Evolutionary conservation across 2,888 invertebrate genomes (phyloP).

Genomic region (Eristalinus aeneus): DNA sequence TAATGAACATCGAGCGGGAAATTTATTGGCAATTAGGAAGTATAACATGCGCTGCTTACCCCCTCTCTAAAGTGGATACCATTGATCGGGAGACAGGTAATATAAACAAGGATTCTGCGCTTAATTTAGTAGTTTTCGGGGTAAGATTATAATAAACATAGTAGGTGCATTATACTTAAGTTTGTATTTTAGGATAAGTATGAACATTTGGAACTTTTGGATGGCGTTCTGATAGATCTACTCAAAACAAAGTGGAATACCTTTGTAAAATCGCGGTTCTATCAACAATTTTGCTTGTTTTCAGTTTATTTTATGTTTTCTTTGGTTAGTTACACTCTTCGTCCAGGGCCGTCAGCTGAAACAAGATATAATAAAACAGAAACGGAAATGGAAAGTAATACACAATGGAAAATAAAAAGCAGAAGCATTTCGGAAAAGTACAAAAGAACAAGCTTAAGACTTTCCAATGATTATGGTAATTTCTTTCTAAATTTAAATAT

Average conservation of each 20-base stretch:
- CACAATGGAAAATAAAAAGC: background rate
- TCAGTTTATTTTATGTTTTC: conserved; percentile 94
- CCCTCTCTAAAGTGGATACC: conserved; percentile 96
- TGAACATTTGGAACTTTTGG: conserved; percentile 96
- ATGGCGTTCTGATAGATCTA: conserved; percentile 95
- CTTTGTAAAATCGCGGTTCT: conserved; percentile 96
- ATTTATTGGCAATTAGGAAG: conserved; percentile 98
- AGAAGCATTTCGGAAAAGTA: conserved; percentile 3
- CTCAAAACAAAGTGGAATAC: conserved; percentile 99
- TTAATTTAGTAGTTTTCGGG: conserved; percentile 98
- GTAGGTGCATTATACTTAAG: background rate
- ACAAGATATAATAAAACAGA: conserved; percentile 42
- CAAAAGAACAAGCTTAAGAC: background rate
- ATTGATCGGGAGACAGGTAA: conserved; percentile 94
- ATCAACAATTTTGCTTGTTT: conserved; percentile 95
- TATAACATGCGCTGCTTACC: conserved; percentile 98
- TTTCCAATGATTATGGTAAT: conserved; percentile 39
- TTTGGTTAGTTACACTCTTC: conserved; percentile 91
- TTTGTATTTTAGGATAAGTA: conserved; percentile 88
- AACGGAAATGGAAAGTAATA: background rate
- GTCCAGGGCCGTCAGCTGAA: conserved; percentile 88
- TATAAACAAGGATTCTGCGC: conserved; percentile 96
- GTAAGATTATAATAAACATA: conserved; percentile 82
- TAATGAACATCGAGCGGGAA: conserved; percentile 96
- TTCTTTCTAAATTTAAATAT: no score